Evolutionary conservation across 2,113 vertebrate species (phyloP), one percentile per base, ranked within the genome.

Genomic region (Crotalus horridus): DNA sequence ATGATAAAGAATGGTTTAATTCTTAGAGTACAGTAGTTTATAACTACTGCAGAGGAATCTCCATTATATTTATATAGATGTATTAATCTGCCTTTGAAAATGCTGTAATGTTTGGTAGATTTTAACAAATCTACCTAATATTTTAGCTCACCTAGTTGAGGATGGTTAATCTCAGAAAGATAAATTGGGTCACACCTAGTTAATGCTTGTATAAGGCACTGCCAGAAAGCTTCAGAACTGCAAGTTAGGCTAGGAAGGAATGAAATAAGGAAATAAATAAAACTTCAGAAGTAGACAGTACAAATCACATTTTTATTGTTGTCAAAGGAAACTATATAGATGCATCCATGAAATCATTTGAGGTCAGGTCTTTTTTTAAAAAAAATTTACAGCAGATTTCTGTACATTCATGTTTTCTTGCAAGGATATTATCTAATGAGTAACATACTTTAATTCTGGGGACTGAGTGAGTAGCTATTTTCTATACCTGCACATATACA

Each of bases 401-500:
- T 88, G 17, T 20, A 55, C 54, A 33, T n/a, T 21, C n/a, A 39
- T 81, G 23, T 55, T 12, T 33, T 87, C 53, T 61, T 58, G 10
- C 20, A 85, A 46, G 53, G n/a, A 51, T 54, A n/a, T 13, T 21
- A 81, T 58, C 6, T 69, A 94, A 90, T 89, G 48, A 10, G 53
- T 89, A 92, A 59, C 53, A 58, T 9, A 91, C 92, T 95, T 89
- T 94, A 90, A 29, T 58, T 69, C 12, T 87, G 93, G 6, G 17
- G 26, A 51, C 24, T 61, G 24, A n/a, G 12, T 69, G 33, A 87
- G 48, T 29, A 90, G 51, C 55, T 48, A 56, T 10, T 12, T 90
- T 86, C 46, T 21, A 24, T 88, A 87, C 33, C 93, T 89, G 88
- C 85, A 87, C 13, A 58, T 87, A 17, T 88, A 64, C 39, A 23